These are phyloP conservation scores for Rhyacophila brunnea DNA, from an alignment of 1,140 invertebrate genomes.

Conservation along the genomic window DNA sequence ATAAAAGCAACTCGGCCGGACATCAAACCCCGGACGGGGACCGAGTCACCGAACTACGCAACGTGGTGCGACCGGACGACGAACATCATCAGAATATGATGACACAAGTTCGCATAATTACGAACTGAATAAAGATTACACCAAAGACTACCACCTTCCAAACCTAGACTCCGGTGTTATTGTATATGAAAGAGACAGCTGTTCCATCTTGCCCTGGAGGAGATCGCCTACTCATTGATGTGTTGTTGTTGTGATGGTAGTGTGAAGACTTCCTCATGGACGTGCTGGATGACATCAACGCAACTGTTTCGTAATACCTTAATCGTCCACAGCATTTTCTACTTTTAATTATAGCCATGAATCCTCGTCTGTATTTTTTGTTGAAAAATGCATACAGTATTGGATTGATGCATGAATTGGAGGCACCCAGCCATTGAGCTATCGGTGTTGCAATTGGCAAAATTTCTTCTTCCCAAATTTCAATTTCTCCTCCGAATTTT, in stretches of 20 bases:
- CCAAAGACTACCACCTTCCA: not conserved
- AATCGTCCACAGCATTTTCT: slow-evolving; percentile 79
- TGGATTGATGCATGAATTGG: slow-evolving; percentile 97
- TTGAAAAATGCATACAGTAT: slow-evolving; percentile 97
- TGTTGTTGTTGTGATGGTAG: slow-evolving; percentile 69
- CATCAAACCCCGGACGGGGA: not conserved
- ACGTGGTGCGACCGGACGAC: not conserved
- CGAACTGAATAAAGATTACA: not conserved
- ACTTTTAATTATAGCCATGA: slow-evolving; percentile 84
- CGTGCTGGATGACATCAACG: slow-evolving; percentile 78
- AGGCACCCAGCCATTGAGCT: slow-evolving; percentile 93
- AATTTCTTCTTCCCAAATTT: slow-evolving; percentile 74
- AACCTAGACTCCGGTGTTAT: slow-evolving; percentile 51
- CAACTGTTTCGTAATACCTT: slow-evolving; percentile 79
- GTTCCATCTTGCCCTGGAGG: slow-evolving; percentile 64
- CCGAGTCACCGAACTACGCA: not conserved
- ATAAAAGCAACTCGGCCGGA: slow-evolving; percentile 11
- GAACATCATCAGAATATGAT: not conserved
- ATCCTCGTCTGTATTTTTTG: slow-evolving; percentile 92
- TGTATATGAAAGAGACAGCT: slow-evolving; percentile 73
- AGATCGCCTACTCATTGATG: slow-evolving; percentile 61
- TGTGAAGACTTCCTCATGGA: slow-evolving; percentile 80
- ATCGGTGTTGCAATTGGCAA: slow-evolving; percentile 81
- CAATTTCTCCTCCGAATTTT: slow-evolving; percentile 72
- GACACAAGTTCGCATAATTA: not conserved